Percentiles rank a stretch among this genome's conserved stretches.
Evolutionary conservation across 2,113 vertebrate species (phyloP).

Genomic region (Taurulus bubalis): DNA sequence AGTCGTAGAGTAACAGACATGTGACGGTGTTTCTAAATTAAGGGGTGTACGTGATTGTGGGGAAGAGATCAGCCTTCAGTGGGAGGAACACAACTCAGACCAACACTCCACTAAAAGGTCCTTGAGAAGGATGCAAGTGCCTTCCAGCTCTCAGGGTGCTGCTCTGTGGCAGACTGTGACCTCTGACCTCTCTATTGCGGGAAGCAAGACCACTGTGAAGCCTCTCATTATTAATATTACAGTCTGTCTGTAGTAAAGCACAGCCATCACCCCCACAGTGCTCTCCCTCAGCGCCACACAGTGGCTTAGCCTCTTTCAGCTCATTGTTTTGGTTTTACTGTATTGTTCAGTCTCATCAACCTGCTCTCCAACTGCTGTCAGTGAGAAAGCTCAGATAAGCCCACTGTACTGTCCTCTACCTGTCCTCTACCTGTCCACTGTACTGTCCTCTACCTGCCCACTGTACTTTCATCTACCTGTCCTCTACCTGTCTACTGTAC

Average conservation of each 20-base stretch:
- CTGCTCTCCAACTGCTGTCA: not conserved
- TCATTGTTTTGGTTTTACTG: not conserved
- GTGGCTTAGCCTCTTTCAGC: not conserved
- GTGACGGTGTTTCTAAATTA: conserved; percentile 55
- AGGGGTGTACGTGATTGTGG: conserved; percentile 32
- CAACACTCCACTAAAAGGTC: not conserved
- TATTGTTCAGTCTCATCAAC: not conserved
- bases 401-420: no score
- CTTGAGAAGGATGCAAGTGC: not conserved
- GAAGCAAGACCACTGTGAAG: not conserved
- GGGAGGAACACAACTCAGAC: conserved; percentile 6
- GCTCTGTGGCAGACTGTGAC: not conserved
- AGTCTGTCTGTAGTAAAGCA: not conserved
- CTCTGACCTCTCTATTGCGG: not conserved
- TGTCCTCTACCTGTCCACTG: not conserved
- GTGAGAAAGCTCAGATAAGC: not conserved
- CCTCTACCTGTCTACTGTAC: no score
- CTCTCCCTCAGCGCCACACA: not conserved
- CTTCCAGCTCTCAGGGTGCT: not conserved
- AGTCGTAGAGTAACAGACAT: conserved; percentile 46
- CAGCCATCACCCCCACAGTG: not conserved
- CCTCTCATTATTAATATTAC: not conserved
- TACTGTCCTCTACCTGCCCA: no score
- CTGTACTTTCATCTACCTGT: no score
- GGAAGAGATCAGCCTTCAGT: conserved; percentile 6